Evolutionary conservation across 2,888 invertebrate genomes (phyloP).

Genomic region (Gasteruption jaculator): DNA sequence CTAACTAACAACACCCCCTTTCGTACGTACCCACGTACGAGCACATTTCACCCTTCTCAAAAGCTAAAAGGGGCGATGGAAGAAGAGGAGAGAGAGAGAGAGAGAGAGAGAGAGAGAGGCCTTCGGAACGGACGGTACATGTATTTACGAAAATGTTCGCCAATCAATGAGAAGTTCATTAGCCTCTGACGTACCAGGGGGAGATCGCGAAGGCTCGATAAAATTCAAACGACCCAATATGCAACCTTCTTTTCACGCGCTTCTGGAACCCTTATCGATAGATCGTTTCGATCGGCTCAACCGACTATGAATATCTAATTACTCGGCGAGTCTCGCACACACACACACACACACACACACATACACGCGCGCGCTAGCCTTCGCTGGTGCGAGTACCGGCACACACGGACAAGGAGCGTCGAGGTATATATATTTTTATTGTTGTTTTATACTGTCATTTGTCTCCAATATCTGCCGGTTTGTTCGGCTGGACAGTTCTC

Average conservation of each 20-base stretch:
- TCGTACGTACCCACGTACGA: no score
- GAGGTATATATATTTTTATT: no score
- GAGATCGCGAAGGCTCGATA: slow-evolving; percentile 39
- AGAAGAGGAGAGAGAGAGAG: slow-evolving; percentile 12
- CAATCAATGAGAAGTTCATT: slow-evolving; percentile 51
- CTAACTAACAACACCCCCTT: slow-evolving; percentile 42
- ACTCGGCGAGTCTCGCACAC: no score
- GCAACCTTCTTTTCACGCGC: no score
- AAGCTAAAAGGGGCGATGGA: slow-evolving; percentile 37
- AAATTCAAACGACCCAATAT: slow-evolving; percentile 38
- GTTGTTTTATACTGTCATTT: slow-evolving; percentile 50
- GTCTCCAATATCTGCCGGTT: slow-evolving; percentile 50
- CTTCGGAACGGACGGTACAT: slow-evolving; percentile 44
- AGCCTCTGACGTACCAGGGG: slow-evolving; percentile 39
- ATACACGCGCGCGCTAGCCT: no score
- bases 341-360: no score
- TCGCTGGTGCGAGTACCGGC: no score
- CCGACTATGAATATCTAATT: no score
- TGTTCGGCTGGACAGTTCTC: no score
- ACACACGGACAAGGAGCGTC: no score
- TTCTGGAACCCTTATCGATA: no score
- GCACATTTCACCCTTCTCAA: slow-evolving; percentile 44
- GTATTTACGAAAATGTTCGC: slow-evolving; percentile 50
- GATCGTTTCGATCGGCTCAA: no score
- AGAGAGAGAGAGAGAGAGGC: slow-evolving; percentile 2